Evolutionary conservation across 1,140 invertebrate genomes (phyloP), one percentile per base, ranked within the genome.

Genomic region (Planococcus citri): DNA sequence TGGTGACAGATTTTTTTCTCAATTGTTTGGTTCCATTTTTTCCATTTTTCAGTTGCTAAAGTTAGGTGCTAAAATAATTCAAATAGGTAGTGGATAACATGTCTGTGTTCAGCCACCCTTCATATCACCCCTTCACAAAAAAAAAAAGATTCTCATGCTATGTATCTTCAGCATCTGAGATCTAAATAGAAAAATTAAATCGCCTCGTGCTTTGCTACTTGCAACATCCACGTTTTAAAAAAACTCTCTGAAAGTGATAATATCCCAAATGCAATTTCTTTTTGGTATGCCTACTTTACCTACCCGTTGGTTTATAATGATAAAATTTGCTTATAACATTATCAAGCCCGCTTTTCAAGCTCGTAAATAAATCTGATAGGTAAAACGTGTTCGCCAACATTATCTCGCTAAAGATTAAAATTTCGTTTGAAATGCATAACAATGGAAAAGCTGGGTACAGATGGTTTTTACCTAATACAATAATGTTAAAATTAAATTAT

Each of bases 391-490:
- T 9, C 41, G 17, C 12, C 41, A 51, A 51, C 41, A 20, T 51
- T 51, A 51, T 51, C 41, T 51, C 41, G 6, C 12, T 20, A 51
- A 20, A 51, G 41, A 51, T 51, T 51, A 51, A 51, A 51, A 51
- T 51, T 51, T 51, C 17, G 41, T 51, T 51, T 51, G 41, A 51
- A 51, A 51, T 51, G 41, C 41, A 51, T 20, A 51, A 51, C 41
- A 51, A 51, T 51, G 41, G 41, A 51, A 51, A 51, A 51, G 41
- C 41, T 17, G 41, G n/a, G 41, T 51, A 51, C 41, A 51, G 41
- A 51, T 51, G 41, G 41, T 51, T 51, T 51, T 51, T 51, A 51
- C 41, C 41, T 51, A 51, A 51, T 51, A 51, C 41, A 51, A 51
- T 51, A 51, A 51, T 51, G 41, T 51, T 51, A 20, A 51, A 51